Evolutionary conservation across 2,888 invertebrate genomes (phyloP), one percentile per base, ranked within the genome.

Genomic region (Ichneumon xanthorius): DNA sequence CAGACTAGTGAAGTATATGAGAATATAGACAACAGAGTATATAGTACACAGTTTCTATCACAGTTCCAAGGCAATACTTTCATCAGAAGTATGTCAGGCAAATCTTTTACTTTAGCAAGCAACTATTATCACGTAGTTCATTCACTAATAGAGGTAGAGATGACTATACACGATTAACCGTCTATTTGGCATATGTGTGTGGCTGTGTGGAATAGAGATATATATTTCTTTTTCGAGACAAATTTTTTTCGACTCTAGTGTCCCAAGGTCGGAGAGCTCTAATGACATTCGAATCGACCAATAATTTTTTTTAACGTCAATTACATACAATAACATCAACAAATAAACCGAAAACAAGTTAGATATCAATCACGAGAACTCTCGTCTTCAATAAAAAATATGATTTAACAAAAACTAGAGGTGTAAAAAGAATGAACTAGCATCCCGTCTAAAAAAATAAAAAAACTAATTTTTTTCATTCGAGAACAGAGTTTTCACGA

Each of bases 31-130:
- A 26, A 50, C 30, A 67, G 82, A 81, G 53, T 77, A 48, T 73
- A 22, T 77, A 81, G 76, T 83, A 83, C 80, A 84, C 48, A 75
- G 78, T 80, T 87, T 82, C 82, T 82, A 82, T 82, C 78, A 75
- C 82, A 78, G 63, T 75, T 79, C 85, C 85, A 82, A 85, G 81
- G 85, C 85, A 85, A 85, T 85, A 85, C 85, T 85, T 82, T 86
- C 70, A 72, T 86, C 63, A 80, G 80, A 85, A 88, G 87, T 87
- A 86, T 76, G 68, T 84, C 87, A 87, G 82, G 86, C 86, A 87
- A 83, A 84, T 88, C 86, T 89, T 91, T 92, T 92, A 92, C 92
- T 91, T 88, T 89, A 92, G 92, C 92, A 92, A 92, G 92, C 92
- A 92, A 92, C 92, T 92, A 92, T 91, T 88, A 82, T 88, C 86